These are phyloP conservation scores for Patella pellucida DNA, from an alignment of 2,888 invertebrate species.

Conservation along the genomic window DNA sequence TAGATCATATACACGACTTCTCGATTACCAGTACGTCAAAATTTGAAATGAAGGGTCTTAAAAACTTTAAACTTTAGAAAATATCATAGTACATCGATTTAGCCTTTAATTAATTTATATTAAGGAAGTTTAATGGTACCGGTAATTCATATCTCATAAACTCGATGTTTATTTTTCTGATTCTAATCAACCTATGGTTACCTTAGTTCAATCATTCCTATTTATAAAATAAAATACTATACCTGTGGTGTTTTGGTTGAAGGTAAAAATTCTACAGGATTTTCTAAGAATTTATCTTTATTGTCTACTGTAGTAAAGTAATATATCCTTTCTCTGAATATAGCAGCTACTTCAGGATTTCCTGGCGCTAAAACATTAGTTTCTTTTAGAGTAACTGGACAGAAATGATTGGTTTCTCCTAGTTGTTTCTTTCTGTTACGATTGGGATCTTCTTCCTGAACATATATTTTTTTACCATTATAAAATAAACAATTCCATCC, in stretches of 20 bases:
- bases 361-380: conserved; percentile 67
- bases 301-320: conserved; percentile 66
- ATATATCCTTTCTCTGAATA: conserved; percentile 68
- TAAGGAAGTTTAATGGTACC: no score
- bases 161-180: no score
- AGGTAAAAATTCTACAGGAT: conserved; percentile 63
- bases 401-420: conserved; percentile 70
- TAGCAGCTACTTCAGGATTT: conserved; percentile 67
- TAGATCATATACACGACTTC: no score
- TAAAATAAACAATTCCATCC: no score
- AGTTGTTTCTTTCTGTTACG: conserved; percentile 67
- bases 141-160: no score
- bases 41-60: no score
- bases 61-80: background rate
- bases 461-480: background rate
- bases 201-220: no score
- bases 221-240: conserved; percentile 6
- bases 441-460: conserved; percentile 67
- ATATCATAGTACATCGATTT: conserved; percentile 3
- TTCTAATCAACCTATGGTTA: no score
- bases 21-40: no score
- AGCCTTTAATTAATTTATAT: no score
- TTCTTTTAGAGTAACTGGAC: conserved; percentile 69
- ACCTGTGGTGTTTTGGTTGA: conserved; percentile 60
- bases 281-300: conserved; percentile 64